Evolutionary conservation across 2,113 vertebrate species (phyloP).

Genomic region (Pseudorectes ferrugineus): DNA sequence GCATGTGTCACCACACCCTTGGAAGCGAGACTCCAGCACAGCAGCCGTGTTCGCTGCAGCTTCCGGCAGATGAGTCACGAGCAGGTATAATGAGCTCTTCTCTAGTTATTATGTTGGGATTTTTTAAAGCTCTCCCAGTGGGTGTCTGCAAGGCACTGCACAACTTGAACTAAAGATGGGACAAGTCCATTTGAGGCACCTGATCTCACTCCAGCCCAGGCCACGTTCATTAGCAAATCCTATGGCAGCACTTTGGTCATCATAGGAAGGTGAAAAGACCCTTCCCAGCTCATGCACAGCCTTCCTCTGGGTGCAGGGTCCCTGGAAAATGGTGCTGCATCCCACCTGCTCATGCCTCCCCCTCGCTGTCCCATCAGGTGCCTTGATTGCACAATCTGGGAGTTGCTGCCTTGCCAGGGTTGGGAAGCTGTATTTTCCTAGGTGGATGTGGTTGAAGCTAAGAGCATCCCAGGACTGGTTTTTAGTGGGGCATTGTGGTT

Average conservation of each 20-base stretch:
- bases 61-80: not conserved
- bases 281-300: not conserved
- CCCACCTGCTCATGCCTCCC: fast-evolving
- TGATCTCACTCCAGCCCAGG: not conserved
- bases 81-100: not conserved
- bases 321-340: not conserved
- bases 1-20: not conserved
- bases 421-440: not conserved
- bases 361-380: fast-evolving
- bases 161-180: not conserved
- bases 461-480: not conserved
- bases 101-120: not conserved
- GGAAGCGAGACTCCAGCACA: not conserved
- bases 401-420: not conserved
- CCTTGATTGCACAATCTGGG: not conserved
- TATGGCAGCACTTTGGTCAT: not conserved
- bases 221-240: not conserved
- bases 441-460: not conserved
- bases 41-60: not conserved
- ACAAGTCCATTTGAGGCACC: not conserved
- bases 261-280: not conserved
- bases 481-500: not conserved
- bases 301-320: not conserved
- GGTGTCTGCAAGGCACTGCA: not conserved
- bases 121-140: not conserved